A percentile compares a stretch with the other conserved stretches of the same genome.
These are phyloP conservation scores for Anthopleura xanthogrammica DNA, from an alignment of 92 coral and sea anemone species.

Conservation along the genomic window DNA sequence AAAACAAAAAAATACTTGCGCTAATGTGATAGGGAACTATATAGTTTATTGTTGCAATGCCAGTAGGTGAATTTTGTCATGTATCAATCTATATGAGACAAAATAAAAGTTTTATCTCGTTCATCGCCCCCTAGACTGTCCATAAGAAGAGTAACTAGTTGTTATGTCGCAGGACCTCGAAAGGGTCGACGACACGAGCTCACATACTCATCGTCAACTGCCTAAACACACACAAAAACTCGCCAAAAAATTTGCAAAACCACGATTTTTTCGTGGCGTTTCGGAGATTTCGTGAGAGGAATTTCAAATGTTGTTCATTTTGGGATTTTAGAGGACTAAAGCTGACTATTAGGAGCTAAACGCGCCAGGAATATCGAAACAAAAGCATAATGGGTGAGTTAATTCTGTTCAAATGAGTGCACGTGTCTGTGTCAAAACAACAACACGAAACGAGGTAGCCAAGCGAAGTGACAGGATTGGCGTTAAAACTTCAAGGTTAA, in stretches of 20 bases:
- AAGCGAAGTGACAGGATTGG: constrained; percentile 1
- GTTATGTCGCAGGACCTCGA: constrained; percentile 25
- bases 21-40: not conserved
- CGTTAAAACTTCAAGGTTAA: not conserved
- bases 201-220: constrained; percentile 8
- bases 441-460: constrained; percentile 34
- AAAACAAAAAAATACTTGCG: not conserved
- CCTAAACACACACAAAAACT: constrained; percentile 2
- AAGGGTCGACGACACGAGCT: constrained; percentile 32
- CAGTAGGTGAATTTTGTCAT: not conserved
- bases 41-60: not conserved
- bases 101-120: constrained; percentile 5
- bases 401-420: constrained; percentile 90
- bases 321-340: constrained; percentile 3
- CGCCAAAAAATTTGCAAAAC: not conserved
- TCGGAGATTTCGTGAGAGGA: not conserved
- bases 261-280: not conserved
- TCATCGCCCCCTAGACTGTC: constrained; percentile 7
- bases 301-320: constrained; percentile 24
- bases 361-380: constrained; percentile 46
- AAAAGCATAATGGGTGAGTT: constrained; percentile 67
- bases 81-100: not conserved
- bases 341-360: constrained; percentile 24
- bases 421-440: constrained; percentile 86
- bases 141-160: constrained; percentile 11